Base-by-base conservation (phyloP, 2,113 vertebrate species). In the Otocyon megalotis region DNA sequence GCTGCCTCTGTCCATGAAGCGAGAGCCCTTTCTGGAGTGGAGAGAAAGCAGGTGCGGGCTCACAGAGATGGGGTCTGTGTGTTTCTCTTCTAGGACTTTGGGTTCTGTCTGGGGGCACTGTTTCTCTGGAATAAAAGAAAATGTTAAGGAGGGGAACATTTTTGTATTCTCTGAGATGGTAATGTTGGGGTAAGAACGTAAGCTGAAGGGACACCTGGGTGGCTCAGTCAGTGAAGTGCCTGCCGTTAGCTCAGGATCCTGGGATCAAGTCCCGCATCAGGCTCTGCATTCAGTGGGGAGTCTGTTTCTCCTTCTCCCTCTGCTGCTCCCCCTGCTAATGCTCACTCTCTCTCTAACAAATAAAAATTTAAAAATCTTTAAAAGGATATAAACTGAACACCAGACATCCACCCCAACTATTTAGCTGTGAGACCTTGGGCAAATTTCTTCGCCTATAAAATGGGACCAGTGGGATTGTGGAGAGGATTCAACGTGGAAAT, bases 21-120 rank as follows among this genome's bases (percentile, higher is more conserved):
- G 2, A 54, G 15, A 53, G 54, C 26, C 35, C 24, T 2, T 35
- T 2, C 50, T 15, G 2, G 22, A 15, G 24, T 19, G 63, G 22
- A 11, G 15, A 54, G 58, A 58, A 28, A 37, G 63, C 22, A 20
- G 62, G 8, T 8, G 6, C 3, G 60, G 26, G 28, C 19, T 24
- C 11, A n/a, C 65, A 2, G 10, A 69, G 16, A 2, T 9, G 19
- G 24, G 35, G 4, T 3, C 4, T 0, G 1, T 1, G 14, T 7
- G 32, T 26, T 77, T 24, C 93, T 58, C 43, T 50, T 67, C 30
- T 14, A 8, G 26, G 83, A 53, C 56, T 63, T 58, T 76, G 12
- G 35, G 72, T 5, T 81, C 35, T 54, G 8, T 58, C 79, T 30
- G 10, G 50, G 69, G 35, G 10, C 9, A 58, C 30, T 88, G 80